Percentiles rank a stretch among this genome's conserved stretches.
phyloP scores from a whole-genome alignment of 1,140 invertebrate genomes.

The Paraescarpia echinospica region DNA sequence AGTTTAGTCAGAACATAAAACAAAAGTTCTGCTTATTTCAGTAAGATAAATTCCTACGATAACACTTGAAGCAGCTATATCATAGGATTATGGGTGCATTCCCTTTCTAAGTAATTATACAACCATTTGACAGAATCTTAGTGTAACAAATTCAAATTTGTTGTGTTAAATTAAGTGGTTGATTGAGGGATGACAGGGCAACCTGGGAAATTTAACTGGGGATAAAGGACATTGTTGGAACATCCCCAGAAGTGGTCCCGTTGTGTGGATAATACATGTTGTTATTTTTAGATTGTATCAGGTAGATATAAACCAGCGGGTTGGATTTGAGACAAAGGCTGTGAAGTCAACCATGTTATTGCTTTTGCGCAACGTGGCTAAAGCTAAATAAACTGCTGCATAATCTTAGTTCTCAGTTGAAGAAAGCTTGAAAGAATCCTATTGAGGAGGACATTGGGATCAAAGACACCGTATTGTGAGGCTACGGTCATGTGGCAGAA shows the following conservation, averaged over 20 bases:
- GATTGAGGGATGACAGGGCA: not conserved
- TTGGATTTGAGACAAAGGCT: not conserved
- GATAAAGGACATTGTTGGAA: not conserved
- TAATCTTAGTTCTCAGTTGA: not conserved
- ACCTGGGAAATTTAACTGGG: not conserved
- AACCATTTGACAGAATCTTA: not conserved
- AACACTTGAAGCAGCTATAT: no score
- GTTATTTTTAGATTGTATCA: not conserved
- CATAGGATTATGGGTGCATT: no score
- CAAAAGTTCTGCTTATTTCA: no score
- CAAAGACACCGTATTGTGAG: not conserved
- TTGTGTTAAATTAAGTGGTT: not conserved
- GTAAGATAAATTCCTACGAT: no score
- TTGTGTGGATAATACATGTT: not conserved
- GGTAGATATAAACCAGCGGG: not conserved
- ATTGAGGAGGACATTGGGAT: not conserved
- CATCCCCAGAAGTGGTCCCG: not conserved
- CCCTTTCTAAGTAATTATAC: not conserved
- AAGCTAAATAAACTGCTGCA: not conserved
- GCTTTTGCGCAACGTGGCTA: not conserved
- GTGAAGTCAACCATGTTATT: not conserved
- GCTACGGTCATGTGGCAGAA: not conserved
- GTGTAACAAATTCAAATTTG: not conserved
- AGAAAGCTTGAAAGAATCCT: not conserved
- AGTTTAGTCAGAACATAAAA: not conserved